Percentiles rank a stretch among this genome's conserved stretches.
phyloP scores from a whole-genome alignment of 2,888 invertebrate species.

The Tenthredo amoena region DNA sequence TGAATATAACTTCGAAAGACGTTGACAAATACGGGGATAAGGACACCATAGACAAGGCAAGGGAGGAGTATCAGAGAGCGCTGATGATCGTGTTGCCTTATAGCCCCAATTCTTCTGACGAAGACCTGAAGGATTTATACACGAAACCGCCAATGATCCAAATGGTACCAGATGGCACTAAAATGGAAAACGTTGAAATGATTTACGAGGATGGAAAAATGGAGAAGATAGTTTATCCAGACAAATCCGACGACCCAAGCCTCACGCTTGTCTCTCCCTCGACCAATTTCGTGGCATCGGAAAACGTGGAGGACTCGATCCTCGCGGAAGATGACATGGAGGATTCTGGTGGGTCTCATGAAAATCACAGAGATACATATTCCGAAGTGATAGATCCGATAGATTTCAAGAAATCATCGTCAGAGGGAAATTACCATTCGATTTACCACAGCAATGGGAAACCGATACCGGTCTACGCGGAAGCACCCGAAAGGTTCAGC shows the following conservation, averaged over 20 bases:
- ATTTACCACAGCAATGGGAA: conserved; percentile 54
- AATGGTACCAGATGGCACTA: conserved; percentile 77
- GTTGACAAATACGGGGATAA: conserved; percentile 60
- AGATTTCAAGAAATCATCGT: conserved; percentile 50
- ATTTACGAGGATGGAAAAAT: conserved; percentile 17
- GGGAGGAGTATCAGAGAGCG: conserved; percentile 79
- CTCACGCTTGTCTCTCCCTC: conserved; percentile 52
- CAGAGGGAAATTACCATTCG: conserved; percentile 57
- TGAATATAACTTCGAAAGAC: conserved; percentile 80
- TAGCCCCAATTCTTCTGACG: conserved; percentile 80
- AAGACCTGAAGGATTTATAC: conserved; percentile 82
- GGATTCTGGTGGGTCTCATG: conserved; percentile 55
- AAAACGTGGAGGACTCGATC: conserved; percentile 32
- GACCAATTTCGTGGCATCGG: conserved; percentile 53
- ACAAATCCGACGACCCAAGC: conserved; percentile 55
- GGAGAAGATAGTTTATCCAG: conserved; percentile 36
- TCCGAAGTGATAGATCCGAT: conserved; percentile 60
- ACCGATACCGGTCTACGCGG: conserved; percentile 39
- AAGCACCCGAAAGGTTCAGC: conserved; percentile 68
- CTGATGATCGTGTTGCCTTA: conserved; percentile 86
- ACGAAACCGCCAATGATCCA: conserved; percentile 84
- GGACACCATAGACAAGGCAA: conserved; percentile 67
- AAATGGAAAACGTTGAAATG: conserved; percentile 12
- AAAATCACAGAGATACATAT: conserved; percentile 67
- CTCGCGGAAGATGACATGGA: conserved; percentile 11